Percentiles rank a stretch among this genome's conserved stretches.
Evolutionary conservation across 2,113 vertebrate species (phyloP).

Genomic region (Haplochromis burtoni): DNA sequence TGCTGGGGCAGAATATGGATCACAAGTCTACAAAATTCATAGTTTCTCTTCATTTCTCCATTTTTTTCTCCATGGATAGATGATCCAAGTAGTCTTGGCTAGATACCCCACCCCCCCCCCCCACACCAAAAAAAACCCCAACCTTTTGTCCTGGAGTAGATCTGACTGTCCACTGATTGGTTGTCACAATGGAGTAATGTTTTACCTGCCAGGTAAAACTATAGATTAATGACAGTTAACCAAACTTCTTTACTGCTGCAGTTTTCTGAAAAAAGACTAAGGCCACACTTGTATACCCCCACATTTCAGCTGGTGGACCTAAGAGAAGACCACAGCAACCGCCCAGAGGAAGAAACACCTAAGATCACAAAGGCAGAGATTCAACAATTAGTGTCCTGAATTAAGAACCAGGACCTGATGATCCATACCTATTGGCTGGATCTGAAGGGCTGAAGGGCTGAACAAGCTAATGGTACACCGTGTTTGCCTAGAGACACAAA

Average conservation of each 20-base stretch:
- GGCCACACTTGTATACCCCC: not conserved
- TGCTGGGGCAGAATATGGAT: not conserved
- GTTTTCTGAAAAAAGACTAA: not conserved
- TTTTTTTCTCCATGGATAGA: accelerated
- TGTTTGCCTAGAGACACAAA: not conserved
- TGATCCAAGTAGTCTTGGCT: not conserved
- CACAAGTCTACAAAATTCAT: not conserved
- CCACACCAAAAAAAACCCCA: not conserved
- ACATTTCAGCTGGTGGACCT: not conserved
- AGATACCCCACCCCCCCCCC: accelerated
- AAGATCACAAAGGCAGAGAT: not conserved
- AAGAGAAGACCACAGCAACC: not conserved
- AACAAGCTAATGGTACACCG: not conserved
- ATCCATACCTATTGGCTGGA: not conserved
- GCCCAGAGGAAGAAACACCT: not conserved
- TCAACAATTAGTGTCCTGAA: not conserved
- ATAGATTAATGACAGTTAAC: not conserved
- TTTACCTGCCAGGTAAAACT: not conserved
- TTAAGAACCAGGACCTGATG: not conserved
- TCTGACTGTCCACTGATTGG: not conserved
- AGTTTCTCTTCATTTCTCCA: not conserved
- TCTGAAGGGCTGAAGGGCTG: not conserved
- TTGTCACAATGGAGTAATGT: not conserved
- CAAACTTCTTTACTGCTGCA: not conserved
- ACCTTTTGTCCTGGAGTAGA: not conserved